These are phyloP conservation scores for Neodiprion pinetum DNA, from an alignment of 1,140 invertebrate species.

Conservation along the genomic window DNA sequence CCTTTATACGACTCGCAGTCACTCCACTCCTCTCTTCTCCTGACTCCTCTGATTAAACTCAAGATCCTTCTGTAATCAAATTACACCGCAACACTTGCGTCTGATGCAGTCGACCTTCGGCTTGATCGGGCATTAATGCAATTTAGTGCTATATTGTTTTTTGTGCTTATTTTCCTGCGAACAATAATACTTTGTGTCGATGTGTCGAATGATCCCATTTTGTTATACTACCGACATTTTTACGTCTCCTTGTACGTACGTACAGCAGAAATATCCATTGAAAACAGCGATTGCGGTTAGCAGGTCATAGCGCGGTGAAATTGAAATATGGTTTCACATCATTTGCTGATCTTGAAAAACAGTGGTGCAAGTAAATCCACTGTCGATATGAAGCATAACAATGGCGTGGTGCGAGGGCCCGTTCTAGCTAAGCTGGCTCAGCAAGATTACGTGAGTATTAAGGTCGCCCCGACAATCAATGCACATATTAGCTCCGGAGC, in stretches of 20 bases:
- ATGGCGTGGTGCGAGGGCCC: conserved; percentile 5
- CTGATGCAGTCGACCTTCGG: conserved; percentile 8
- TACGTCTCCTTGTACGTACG: too few relatives aligned
- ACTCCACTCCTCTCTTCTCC: not conserved
- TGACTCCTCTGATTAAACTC: conserved; percentile 42
- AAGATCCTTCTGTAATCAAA: conserved; percentile 12
- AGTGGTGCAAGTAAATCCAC: not conserved
- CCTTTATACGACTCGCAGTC: conserved; percentile 13
- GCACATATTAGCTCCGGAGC: conserved; percentile 12
- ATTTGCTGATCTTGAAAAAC: not conserved
- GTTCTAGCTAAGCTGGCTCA: conserved; percentile 12
- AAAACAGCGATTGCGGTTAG: too few relatives aligned
- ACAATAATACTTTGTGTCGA: not conserved
- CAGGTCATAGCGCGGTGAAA: too few relatives aligned
- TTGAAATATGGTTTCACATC: too few relatives aligned
- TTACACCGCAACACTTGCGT: not conserved
- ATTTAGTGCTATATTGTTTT: not conserved
- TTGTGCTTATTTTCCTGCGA: not conserved
- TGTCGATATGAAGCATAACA: conserved; percentile 3
- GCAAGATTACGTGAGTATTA: conserved; percentile 12
- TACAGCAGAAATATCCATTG: too few relatives aligned
- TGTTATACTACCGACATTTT: not conserved
- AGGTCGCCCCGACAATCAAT: conserved; percentile 13
- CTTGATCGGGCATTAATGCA: not conserved
- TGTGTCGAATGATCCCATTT: not conserved